These are phyloP conservation scores for Chiloscyllium plagiosum DNA, from an alignment of 2,113 vertebrate genomes.

Conservation along the genomic window DNA sequence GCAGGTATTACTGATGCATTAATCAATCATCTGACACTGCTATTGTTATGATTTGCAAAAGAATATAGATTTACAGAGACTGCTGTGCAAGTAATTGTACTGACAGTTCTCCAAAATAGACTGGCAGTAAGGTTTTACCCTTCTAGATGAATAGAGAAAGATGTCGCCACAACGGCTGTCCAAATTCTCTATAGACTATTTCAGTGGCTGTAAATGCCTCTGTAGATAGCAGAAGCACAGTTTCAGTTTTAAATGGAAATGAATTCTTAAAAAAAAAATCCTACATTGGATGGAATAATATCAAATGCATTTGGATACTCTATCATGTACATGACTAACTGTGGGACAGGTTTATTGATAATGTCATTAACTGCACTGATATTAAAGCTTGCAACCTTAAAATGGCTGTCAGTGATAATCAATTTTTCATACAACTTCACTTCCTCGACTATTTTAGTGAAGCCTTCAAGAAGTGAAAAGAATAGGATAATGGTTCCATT, in stretches of 20 bases:
- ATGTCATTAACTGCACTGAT: neutral
- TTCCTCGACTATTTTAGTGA: neutral
- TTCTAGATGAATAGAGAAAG: neutral
- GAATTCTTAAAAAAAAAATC: neutral
- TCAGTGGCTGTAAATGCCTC: neutral
- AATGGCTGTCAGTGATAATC: neutral
- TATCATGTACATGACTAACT: neutral
- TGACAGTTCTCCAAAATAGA: constrained; percentile 14
- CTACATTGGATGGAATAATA: neutral
- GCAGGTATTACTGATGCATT: neutral
- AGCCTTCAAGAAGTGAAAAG: too few relatives aligned
- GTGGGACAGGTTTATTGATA: neutral
- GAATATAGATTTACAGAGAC: neutral
- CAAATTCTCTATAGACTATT: neutral
- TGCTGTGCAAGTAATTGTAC: constrained; percentile 2
- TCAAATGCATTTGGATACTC: neutral
- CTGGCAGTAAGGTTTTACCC: constrained; percentile 2
- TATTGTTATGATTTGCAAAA: neutral
- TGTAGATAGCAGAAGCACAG: neutral
- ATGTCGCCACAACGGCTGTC: neutral
- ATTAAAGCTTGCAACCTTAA: neutral
- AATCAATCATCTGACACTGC: neutral
- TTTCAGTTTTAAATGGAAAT: neutral
- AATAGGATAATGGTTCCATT: neutral
- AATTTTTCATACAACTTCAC: neutral